Percentiles rank a stretch among this genome's conserved stretches.
Conservation (phyloP, 2,888 invertebrate species). For the Incurvaria masculella region DNA sequence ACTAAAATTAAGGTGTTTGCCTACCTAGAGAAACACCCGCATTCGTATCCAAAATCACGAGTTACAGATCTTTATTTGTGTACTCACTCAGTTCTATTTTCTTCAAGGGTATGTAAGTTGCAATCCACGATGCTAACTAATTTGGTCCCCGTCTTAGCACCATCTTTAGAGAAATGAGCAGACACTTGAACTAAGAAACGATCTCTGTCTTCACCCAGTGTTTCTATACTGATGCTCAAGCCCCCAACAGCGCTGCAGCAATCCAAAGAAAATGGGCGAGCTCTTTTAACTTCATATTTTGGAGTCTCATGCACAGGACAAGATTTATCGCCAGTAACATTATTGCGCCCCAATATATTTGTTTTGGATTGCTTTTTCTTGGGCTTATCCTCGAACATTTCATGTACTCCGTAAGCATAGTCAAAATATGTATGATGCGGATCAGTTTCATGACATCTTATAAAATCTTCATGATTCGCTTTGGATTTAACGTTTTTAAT, state of each 20-base stretch:
- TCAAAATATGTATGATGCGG: constrained; percentile 43
- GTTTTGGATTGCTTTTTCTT: constrained; percentile 25
- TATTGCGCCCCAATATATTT: constrained; percentile 32
- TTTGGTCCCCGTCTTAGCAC: constrained; percentile 55
- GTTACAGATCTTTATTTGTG: constrained; percentile 3
- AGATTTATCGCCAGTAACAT: constrained; percentile 18
- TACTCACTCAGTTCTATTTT: constrained; percentile 57
- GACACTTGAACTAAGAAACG: constrained; percentile 61
- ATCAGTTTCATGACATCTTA: constrained; percentile 44
- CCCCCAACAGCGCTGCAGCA: constrained; percentile 50
- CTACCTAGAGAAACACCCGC: constrained; percentile 3
- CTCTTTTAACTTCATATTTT: constrained; percentile 27
- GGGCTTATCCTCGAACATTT: constrained; percentile 28
- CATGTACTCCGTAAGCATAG: constrained; percentile 35
- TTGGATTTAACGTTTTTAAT: constrained; percentile 26
- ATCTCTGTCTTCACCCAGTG: constrained; percentile 39
- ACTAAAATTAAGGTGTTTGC: neutral
- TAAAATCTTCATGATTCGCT: constrained; percentile 38
- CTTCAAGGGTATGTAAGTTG: constrained; percentile 63
- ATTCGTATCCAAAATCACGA: constrained; percentile 1
- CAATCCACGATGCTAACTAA: constrained; percentile 58
- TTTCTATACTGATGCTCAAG: constrained; percentile 42
- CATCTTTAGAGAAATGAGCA: constrained; percentile 56
- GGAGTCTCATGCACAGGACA: constrained; percentile 29
- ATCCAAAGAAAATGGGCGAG: constrained; percentile 36